These are phyloP conservation scores for Cheumatopsyche charites DNA, from an alignment of 1,140 invertebrate species.

Conservation along the genomic window DNA sequence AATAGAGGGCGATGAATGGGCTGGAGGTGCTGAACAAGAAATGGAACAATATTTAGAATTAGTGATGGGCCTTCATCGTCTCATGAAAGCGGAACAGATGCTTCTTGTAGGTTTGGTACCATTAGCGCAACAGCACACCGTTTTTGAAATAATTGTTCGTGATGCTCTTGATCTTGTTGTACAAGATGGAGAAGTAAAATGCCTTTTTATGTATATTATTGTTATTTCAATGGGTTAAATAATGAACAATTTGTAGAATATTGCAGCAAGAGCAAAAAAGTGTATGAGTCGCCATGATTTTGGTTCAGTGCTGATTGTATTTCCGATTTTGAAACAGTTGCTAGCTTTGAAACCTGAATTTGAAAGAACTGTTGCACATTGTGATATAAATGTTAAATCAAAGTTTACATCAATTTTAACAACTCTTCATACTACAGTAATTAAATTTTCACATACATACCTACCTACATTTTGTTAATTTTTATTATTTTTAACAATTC, in stretches of 20 bases:
- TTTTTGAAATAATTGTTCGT: constrained; percentile 84
- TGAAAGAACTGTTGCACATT: constrained; percentile 77
- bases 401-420: constrained; percentile 77
- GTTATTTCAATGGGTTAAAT: constrained; percentile 1
- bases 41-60: constrained; percentile 87
- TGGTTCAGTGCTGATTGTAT: constrained; percentile 80
- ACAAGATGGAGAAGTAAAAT: constrained; percentile 78
- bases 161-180: constrained; percentile 86
- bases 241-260: constrained; percentile 63
- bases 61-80: constrained; percentile 82
- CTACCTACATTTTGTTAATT: constrained; percentile 8
- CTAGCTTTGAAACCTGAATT: constrained; percentile 82
- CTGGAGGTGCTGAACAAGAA: constrained; percentile 81
- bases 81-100: constrained; percentile 86
- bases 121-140: constrained; percentile 75
- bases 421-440: constrained; percentile 76
- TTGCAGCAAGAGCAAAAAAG: constrained; percentile 77
- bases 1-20: constrained; percentile 64
- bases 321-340: constrained; percentile 86
- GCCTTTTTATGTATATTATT: background rate
- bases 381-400: constrained; percentile 71
- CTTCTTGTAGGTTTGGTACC: constrained; percentile 86
- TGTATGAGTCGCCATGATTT: constrained; percentile 83
- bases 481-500: constrained; percentile 43
- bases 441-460: constrained; percentile 42